Percentiles rank a stretch among this genome's conserved stretches.
These are phyloP conservation scores for Agriotes lineatus DNA, from an alignment of 2,888 invertebrate species.

Conservation along the genomic window DNA sequence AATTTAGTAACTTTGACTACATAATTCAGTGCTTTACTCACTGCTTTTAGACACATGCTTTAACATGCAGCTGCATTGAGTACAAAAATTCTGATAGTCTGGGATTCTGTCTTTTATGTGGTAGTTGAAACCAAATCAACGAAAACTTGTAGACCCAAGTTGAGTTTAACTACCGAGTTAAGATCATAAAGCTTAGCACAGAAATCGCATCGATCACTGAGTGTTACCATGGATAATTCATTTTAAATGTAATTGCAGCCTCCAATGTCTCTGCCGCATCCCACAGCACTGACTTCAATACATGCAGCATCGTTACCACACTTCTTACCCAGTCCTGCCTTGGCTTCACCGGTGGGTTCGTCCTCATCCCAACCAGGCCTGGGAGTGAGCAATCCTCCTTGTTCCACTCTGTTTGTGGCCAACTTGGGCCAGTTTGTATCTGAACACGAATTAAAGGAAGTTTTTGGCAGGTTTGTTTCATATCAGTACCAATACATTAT, in stretches of 20 bases:
- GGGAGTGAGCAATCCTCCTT: constrained; percentile 85
- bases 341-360: constrained; percentile 90
- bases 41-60: constrained; percentile 39
- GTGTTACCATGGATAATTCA: constrained; percentile 5
- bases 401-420: constrained; percentile 98
- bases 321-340: constrained; percentile 92
- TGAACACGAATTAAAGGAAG: constrained; percentile 98
- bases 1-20: background rate
- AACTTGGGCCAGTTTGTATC: constrained; percentile 98
- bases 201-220: background rate
- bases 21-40: constrained; percentile 3
- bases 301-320: constrained; percentile 83
- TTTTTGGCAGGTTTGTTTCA: constrained; percentile 89
- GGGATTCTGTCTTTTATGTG: constrained; percentile 51
- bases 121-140: constrained; percentile 1
- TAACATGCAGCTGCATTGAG: constrained; percentile 39
- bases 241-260: constrained; percentile 46
- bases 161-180: background rate
- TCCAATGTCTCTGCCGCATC: constrained; percentile 64
- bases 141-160: background rate
- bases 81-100: constrained; percentile 54
- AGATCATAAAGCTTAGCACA: constrained; percentile 1
- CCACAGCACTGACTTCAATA: constrained; percentile 77
- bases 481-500: background rate
- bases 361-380: constrained; percentile 78